These are phyloP conservation scores for Meriones psammophilus DNA, from an alignment of 2,797 vertebrate species.

Conservation along the genomic window DNA sequence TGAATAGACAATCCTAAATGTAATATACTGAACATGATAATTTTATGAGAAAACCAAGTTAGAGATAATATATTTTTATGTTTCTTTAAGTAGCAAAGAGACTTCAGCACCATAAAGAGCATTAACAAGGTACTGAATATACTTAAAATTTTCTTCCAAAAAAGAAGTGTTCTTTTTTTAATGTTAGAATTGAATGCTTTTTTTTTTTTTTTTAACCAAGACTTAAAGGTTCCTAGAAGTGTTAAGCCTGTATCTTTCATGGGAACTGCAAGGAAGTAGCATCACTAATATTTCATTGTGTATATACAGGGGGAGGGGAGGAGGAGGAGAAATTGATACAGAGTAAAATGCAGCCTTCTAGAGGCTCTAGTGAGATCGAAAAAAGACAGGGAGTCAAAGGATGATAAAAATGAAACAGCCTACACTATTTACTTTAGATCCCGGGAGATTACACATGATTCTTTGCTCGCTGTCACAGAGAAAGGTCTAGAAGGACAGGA, in stretches of 20 bases:
- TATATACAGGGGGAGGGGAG: background rate
- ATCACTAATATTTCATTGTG: background rate
- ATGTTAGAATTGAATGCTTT: conserved; percentile 32
- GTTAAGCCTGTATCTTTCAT: conserved; percentile 4
- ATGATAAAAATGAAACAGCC: conserved; percentile 30
- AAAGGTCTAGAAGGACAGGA: conserved; percentile 49
- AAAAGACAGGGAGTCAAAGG: conserved; percentile 21
- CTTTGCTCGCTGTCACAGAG: conserved; percentile 44
- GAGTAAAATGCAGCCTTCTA: background rate
- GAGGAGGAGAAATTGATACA: background rate
- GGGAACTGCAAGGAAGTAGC: background rate
- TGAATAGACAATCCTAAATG: conserved; percentile 82
- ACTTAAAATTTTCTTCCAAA: conserved; percentile 73
- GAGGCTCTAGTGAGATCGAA: conserved; percentile 5
- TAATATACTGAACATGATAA: conserved; percentile 79
- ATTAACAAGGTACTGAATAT: conserved; percentile 73
- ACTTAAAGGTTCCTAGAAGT: conserved; percentile 47
- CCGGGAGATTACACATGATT: conserved; percentile 38
- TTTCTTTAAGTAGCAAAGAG: conserved; percentile 78
- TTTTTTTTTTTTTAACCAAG: background rate
- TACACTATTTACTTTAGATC: conserved; percentile 65
- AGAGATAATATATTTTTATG: conserved; percentile 83
- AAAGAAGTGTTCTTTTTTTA: conserved; percentile 2
- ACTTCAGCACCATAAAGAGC: conserved; percentile 72
- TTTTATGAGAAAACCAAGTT: conserved; percentile 80